Base-by-base conservation (phyloP, 2,113 vertebrate genomes). In the Siniperca knerii region DNA sequence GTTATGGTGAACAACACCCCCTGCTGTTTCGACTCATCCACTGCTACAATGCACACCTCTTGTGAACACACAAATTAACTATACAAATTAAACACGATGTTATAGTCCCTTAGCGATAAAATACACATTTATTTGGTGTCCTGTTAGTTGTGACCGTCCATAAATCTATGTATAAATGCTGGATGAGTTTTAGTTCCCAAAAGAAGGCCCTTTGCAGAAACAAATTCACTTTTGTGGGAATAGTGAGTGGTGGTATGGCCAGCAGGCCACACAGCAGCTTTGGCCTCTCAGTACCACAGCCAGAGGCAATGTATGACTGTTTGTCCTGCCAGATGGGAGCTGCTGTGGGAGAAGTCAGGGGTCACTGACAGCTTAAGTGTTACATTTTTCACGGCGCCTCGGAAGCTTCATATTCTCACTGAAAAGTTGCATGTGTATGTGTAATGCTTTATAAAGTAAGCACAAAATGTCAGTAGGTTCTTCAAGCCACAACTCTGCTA, bases 311-410 rank as follows among this genome's bases (percentile, higher is more conserved):
- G 20, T 33, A 44, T 48, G 55, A 68, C 75, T 74, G 54, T 78
- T 77, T 81, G 40, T 73, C 21, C 73, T 73, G 62, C 33, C 37
- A 54, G 66, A 37, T 57, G 52, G 29, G 64, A 72, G 44, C 29
- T 66, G 69, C 68, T 61, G 48, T 37, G 58, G 37, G 65, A 79
- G 21, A 76, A 37, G 88, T 87, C 71, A 87, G 72, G 57, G 86
- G 86, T 86, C 85, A 75, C 10, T 21, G 37, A 37, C 71, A 57
- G 61, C 57, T 64, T 1, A 82, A 78, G 70, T 81, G 77, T 77
- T 54, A 71, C 76, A 85, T 83, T 85, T 85, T 74, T 85, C 70
- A 46, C 5, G 0, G 44, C 0, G 55, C 48, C 61, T 62, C 20
- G n/a, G 11, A 81, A 61, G 44, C 60, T 50, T 60, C 37, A 18